Conservation (phyloP, 2,888 invertebrate species). For the Actias luna region DNA sequence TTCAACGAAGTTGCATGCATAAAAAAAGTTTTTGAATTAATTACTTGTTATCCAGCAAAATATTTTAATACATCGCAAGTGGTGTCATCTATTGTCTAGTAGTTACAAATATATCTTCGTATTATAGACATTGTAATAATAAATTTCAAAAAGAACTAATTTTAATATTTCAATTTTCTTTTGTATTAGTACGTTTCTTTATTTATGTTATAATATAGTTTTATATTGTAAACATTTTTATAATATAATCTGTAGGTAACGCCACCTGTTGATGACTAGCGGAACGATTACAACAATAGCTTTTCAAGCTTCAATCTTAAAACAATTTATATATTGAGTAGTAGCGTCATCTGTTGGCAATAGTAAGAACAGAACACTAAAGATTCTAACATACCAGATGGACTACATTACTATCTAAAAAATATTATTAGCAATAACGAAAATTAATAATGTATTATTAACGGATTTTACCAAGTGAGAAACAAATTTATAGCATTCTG, state of each 20-base stretch:
- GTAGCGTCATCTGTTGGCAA: conserved; percentile 9
- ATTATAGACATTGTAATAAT: background rate
- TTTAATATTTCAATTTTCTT: background rate
- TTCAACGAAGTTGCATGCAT: background rate
- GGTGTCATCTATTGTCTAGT: conserved; percentile 48
- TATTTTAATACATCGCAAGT: background rate
- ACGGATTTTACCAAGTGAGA: no score
- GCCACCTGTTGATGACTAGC: conserved; percentile 47
- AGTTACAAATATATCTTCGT: conserved; percentile 21
- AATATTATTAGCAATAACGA: background rate
- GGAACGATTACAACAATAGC: conserved; percentile 22
- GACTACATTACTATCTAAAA: background rate
- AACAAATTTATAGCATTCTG: no score
- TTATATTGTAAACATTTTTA: background rate
- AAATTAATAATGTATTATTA: background rate
- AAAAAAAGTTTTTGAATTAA: background rate
- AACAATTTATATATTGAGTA: background rate
- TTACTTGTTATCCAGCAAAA: background rate
- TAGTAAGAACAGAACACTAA: background rate
- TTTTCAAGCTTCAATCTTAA: background rate
- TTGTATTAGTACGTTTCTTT: background rate
- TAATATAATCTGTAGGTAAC: conserved; percentile 14
- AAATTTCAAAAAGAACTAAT: no score
- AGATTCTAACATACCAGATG: background rate
- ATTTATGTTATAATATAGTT: background rate